Base-by-base conservation (phyloP, 2,888 invertebrate species). In the Myathropa florea region DNA sequence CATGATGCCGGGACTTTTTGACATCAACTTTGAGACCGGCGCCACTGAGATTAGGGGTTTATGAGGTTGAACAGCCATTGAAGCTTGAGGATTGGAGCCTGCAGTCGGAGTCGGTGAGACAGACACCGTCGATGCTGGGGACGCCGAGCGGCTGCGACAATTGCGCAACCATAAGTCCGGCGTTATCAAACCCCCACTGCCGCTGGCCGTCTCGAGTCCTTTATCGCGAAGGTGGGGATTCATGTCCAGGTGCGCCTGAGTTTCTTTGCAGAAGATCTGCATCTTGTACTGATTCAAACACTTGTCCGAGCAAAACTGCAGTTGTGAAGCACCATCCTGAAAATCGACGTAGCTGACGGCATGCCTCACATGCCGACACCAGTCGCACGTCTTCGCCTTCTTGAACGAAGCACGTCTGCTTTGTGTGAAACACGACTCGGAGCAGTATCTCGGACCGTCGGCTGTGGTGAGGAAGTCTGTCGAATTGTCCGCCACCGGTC, bases 261-360 rank as follows among this genome's bases (percentile, higher is more conserved):
- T 97, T 93, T 98, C 98, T 68, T 96, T 95, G 93, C 98, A 98
- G 93, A 98, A 98, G 88, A 98, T 97, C 92, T 98, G 97, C 98
- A 98, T 98, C 94, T 98, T 98, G 94, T 98, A 98, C 93, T 98
- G 98, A 91, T 98, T 98, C 89, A 98, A 94, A 91, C 98, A 98
- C 94, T 97, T 97, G 92, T 98, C 97, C 63, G 97, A 97, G 92
- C 95, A 96, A 92, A 98, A 98, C 93, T 98, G 98, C 61, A 98
- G 94, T 90, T 97, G 97, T 24, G 97, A 96, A 88, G 97, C 97
- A 60, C 97, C 97, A 90, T 98, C 98, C 94, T 97, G 95, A 90
- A 97, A 97, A 93, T 98, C 98, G 21, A 98, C 97, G 91, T 97
- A 98, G 89, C 97, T 97, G 67, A 98, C 97, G 0, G 97, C 97